phyloP scores from a whole-genome alignment of 2,113 vertebrate genomes.

The Brienomyrus brachyistius region DNA sequence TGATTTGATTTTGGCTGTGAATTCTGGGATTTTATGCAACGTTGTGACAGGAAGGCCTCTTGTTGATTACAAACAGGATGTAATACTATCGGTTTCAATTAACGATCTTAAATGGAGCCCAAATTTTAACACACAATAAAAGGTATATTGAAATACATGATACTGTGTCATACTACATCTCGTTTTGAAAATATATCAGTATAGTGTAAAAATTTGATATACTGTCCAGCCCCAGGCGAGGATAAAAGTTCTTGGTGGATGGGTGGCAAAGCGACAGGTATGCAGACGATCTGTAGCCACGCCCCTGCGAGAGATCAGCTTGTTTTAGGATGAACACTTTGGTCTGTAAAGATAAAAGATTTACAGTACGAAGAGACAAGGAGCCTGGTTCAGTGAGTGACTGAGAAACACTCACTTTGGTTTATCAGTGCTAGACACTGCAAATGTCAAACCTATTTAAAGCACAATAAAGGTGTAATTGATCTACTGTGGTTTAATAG shows the following conservation, averaged over 20 bases:
- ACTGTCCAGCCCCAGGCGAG: background rate
- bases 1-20: background rate
- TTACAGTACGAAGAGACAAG: background rate
- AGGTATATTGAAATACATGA: background rate
- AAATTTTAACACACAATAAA: background rate
- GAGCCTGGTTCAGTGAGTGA: background rate
- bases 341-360: background rate
- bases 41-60: background rate
- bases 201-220: background rate
- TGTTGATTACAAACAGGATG: background rate
- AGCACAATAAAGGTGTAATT: background rate
- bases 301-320: background rate
- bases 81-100: background rate
- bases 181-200: background rate
- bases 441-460: slow-evolving; percentile 7
- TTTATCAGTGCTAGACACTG: background rate
- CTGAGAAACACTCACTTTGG: background rate
- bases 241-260: background rate
- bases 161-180: background rate
- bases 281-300: background rate
- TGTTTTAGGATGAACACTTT: background rate
- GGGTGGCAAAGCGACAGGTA: no score
- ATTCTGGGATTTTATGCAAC: background rate
- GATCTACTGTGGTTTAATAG: background rate
- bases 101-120: background rate